phyloP scores from a whole-genome alignment of 2,113 vertebrate genomes.

The Dendrocopos noguchii region DNA sequence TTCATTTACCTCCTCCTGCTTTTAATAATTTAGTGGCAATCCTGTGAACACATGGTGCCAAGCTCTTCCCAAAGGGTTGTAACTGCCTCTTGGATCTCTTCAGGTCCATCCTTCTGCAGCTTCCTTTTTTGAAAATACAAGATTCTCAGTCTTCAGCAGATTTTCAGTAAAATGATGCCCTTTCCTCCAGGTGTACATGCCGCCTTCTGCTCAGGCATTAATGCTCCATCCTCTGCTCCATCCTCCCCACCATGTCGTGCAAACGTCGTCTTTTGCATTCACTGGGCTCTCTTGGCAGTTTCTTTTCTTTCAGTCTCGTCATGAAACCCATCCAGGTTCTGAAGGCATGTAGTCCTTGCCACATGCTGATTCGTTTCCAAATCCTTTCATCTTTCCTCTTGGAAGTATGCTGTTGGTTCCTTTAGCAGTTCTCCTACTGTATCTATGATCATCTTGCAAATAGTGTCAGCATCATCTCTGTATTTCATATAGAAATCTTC shows the following conservation, averaged over 20 bases:
- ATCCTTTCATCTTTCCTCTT: background rate
- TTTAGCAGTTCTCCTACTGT: background rate
- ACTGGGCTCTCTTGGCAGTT: background rate
- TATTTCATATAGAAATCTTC: background rate
- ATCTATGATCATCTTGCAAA: background rate
- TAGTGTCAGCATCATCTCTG: background rate
- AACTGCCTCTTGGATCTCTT: background rate
- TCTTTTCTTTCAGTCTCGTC: background rate
- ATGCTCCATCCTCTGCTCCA: background rate
- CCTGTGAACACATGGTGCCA: background rate
- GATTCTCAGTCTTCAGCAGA: background rate
- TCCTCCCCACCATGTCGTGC: background rate
- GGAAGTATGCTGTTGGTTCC: background rate
- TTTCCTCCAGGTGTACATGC: background rate
- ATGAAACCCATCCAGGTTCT: background rate
- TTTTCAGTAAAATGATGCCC: background rate
- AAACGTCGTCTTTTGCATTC: background rate
- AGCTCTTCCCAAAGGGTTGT: background rate
- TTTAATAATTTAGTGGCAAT: slow-evolving; percentile 23
- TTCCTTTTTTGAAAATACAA: background rate
- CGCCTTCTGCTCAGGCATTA: background rate
- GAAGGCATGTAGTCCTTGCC: background rate
- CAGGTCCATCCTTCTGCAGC: background rate
- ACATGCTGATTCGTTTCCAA: background rate
- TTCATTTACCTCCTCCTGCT: background rate